Conservation (phyloP, 2,797 vertebrate genomes). For the Nasua narica region DNA sequence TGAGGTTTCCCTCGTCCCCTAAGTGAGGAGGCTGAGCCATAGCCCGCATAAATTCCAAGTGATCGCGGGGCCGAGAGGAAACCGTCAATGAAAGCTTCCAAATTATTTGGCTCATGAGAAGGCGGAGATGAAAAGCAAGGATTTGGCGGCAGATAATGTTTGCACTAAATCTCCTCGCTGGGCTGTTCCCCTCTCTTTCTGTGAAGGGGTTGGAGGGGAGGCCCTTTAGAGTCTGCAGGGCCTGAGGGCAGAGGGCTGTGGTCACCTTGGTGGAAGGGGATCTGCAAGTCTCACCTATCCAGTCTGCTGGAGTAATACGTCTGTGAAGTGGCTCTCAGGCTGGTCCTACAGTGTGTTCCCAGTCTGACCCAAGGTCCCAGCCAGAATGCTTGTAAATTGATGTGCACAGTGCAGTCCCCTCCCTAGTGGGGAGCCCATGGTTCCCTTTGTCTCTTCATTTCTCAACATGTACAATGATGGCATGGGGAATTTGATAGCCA, state of each 20-base stretch:
- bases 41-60: background rate
- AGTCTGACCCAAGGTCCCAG: background rate
- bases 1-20: conserved; percentile 36
- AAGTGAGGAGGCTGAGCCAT: conserved; percentile 45
- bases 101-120: conserved; percentile 29
- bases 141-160: conserved; percentile 26
- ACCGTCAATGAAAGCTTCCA: background rate
- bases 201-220: background rate
- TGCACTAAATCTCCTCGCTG: background rate
- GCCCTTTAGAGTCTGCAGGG: background rate
- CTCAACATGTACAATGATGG: no score
- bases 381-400: background rate
- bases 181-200: background rate
- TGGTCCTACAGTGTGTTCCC: background rate
- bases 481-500: background rate
- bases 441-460: background rate
- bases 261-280: background rate
- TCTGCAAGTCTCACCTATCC: background rate
- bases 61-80: background rate
- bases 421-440: no score
- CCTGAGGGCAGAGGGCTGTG: background rate
- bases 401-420: background rate
- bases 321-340: background rate
- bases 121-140: background rate
- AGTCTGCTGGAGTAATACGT: background rate